phyloP scores from a whole-genome alignment of 2,888 invertebrate genomes.

The Buathra laborator region DNA sequence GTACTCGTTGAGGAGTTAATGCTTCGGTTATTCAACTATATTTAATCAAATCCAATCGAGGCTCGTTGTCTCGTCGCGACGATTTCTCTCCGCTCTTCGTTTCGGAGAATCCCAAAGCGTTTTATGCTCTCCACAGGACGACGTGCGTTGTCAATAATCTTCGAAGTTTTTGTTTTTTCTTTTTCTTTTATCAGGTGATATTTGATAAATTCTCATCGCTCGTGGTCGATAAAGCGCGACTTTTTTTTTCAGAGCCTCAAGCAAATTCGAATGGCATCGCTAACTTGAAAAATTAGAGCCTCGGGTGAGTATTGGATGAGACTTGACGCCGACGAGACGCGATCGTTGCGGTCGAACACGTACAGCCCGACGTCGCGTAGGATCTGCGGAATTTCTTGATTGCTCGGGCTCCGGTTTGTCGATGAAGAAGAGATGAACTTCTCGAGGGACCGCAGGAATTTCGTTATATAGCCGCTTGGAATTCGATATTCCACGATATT shows the following conservation, averaged over 20 bases:
- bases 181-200: constrained; percentile 2
- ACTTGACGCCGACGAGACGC: background rate
- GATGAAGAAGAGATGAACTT: constrained; percentile 54
- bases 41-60: constrained; percentile 63
- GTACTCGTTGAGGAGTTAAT: background rate
- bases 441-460: constrained; percentile 76
- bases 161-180: background rate
- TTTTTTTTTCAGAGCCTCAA: constrained; percentile 24
- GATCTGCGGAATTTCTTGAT: constrained; percentile 82
- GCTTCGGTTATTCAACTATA: constrained; percentile 43
- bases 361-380: constrained; percentile 32
- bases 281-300: constrained; percentile 56
- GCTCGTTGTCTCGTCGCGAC: constrained; percentile 52
- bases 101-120: constrained; percentile 26
- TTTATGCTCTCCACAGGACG: constrained; percentile 9
- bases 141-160: background rate
- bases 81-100: constrained; percentile 9
- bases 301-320: constrained; percentile 53
- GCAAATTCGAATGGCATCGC: constrained; percentile 33
- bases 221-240: background rate
- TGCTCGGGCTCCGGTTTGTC: constrained; percentile 68
- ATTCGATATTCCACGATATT: constrained; percentile 72
- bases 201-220: background rate
- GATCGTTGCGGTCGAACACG: constrained; percentile 29
- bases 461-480: constrained; percentile 74